phyloP scores from a whole-genome alignment of 2,797 vertebrate species.

The Sebastes umbrosus region DNA sequence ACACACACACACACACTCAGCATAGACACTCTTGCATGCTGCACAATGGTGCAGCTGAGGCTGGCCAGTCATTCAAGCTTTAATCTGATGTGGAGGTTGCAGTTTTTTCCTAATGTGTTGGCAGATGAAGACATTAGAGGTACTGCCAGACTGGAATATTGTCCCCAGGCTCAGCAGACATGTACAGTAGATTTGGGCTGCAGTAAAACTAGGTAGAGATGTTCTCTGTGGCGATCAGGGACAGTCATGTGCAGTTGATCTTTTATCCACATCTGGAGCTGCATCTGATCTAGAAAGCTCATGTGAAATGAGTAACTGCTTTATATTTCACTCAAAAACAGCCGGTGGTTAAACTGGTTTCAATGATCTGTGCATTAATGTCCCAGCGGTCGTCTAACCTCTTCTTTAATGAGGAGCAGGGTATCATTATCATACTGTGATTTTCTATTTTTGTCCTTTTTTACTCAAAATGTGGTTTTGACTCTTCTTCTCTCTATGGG shows the following conservation, averaged over 20 bases:
- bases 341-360: background rate
- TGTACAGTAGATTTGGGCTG: background rate
- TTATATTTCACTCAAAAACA: background rate
- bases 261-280: slow-evolving; percentile 17
- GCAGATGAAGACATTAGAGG: slow-evolving; percentile 22
- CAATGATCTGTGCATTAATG: slow-evolving; percentile 1
- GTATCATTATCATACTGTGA: background rate
- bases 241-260: background rate
- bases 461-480: background rate
- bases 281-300: slow-evolving; percentile 4
- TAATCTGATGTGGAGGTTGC: slow-evolving; percentile 46
- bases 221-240: slow-evolving; percentile 15
- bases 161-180: slow-evolving; percentile 7
- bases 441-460: background rate
- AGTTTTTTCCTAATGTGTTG: slow-evolving; percentile 9
- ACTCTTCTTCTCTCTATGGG: background rate
- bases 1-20: too few species aligned
- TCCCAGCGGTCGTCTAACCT: background rate
- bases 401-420: background rate
- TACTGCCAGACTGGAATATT: background rate
- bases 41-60: slow-evolving; percentile 29
- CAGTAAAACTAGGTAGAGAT: slow-evolving; percentile 9
- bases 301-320: background rate
- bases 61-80: background rate
- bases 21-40: background rate